Base-by-base conservation (phyloP, 2,888 invertebrate species). In the Chaitophorus viminalis region DNA sequence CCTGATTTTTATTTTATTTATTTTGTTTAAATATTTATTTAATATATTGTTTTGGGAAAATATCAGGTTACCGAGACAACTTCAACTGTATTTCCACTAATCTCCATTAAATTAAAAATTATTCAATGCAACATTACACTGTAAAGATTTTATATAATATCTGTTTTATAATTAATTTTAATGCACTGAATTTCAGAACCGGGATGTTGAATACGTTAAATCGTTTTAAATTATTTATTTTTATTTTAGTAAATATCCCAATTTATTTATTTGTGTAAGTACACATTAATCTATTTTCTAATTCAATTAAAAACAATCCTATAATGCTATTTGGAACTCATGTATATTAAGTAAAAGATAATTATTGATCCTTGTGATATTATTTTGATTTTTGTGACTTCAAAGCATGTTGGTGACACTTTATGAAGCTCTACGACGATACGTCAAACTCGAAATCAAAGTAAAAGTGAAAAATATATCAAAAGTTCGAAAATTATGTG, bases 401-500 rank as follows among this genome's bases (percentile, higher is more conserved):
- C 17, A 46, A 82, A 46, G 21, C 21, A 31, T 46, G 70, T 70
- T 33, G 9, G 74, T 46, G 70, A 14, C 31, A 18, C n/a, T 5
- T n/a, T 54, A 39, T 72, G 65, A 83, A 75, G 25, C 76, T 76
- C 25, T 65, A 76, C 25, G 18, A 39, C 33, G 52, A 52, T 74
- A 74, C 54, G 39, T 83, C 60, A 65, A 31, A 76, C 31, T 75
- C 0, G 79, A 72, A 79, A 86, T 85, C 86, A 79, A 72, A 86
- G 33, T 60, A 25, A 54, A 72, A 78, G 18, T 36, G n/a, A n/a
- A 54, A 86, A 72, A 78, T 36, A 25, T n/a, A 54, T 39, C n/a
- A 72, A 86, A 79, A 86, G 79, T 86, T 86, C 5, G 54, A 72
- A 86, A 86, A 79, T 60, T 21, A 79, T 86, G 72, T 65, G 39